Base-by-base conservation (phyloP, 2,113 vertebrate genomes). In the Stigmatopora nigra region DNA sequence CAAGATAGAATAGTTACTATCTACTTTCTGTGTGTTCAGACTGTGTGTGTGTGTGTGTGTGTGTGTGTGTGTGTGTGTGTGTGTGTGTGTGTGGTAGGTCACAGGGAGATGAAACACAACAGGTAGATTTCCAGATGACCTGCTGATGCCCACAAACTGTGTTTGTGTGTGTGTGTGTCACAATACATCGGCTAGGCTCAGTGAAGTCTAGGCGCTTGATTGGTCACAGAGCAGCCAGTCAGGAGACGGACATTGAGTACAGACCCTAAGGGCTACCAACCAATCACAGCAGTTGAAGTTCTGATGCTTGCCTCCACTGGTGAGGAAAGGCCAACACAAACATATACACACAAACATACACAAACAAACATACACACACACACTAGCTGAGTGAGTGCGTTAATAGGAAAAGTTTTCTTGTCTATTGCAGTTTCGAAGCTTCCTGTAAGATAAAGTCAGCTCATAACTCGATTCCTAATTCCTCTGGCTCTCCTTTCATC, bases 401-500 rank as follows among this genome's bases (percentile, higher is more conserved):
- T 83, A 82, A 86, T 88, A 82, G 82, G 79, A 85, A 88, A 88
- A 88, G 82, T 88, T 88, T 82, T 85, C 71, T 79, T 75, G 75
- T 75, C 81, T 72, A 83, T 76, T 82, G 81, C 78, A 83, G 76
- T 84, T 88, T 76, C 67, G 72, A 72, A 81, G 75, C 79, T 83
- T 80, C 66, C 67, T 52, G 63, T 78, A 73, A 82, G 83, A 88
- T 85, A 85, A 86, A 84, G 78, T 66, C 62, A 15, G 68, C 73
- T 76, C 71, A 75, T 71, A 81, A 83, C 77, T 83, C 63, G 66
- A 74, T 78, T 84, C 75, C 63, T 85, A 80, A 85, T 81, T 85
- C 80, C 77, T 79, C 48, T 15, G 72, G 71, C 83, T 80, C 82
- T 70, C 73, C 75, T 76, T 82, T 84, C 81, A 82, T 86, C 80